Conservation (phyloP, 2,113 vertebrate species). For the Proterorhinus semilunaris region DNA sequence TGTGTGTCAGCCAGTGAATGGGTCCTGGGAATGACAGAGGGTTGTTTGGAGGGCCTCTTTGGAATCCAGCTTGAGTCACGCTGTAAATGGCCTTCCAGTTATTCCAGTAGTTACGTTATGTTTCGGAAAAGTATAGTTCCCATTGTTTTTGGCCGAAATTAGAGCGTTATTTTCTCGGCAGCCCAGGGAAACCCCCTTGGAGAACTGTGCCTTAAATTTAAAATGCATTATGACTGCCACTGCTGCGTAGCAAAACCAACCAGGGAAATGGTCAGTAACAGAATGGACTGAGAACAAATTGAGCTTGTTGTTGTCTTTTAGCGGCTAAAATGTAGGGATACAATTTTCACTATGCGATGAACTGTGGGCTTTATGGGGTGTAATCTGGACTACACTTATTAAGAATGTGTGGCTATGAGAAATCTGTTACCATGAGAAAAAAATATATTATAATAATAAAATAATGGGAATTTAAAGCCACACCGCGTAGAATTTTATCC, state of each 20-base stretch:
- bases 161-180: conserved; percentile 29
- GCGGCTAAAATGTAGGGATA: neutral
- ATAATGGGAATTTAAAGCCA: no score
- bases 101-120: conserved; percentile 22
- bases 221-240: conserved; percentile 20
- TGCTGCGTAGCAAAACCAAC: conserved; percentile 2
- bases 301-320: neutral
- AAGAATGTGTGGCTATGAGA: no score
- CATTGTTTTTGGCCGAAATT: conserved; percentile 39
- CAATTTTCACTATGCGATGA: neutral
- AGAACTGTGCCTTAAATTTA: conserved; percentile 18
- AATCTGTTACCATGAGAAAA: no score
- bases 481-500: no score
- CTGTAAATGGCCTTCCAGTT: conserved; percentile 37
- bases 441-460: no score
- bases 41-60: conserved; percentile 15
- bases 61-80: conserved; percentile 41
- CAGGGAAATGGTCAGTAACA: conserved; percentile 14
- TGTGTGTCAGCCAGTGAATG: conserved; percentile 1
- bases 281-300: neutral
- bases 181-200: conserved; percentile 10
- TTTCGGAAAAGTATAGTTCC: conserved; percentile 25
- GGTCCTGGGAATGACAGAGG: conserved; percentile 3
- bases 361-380: neutral
- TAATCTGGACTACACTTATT: no score